Conservation (phyloP, 2,113 vertebrate genomes). For the Sturnus vulgaris region DNA sequence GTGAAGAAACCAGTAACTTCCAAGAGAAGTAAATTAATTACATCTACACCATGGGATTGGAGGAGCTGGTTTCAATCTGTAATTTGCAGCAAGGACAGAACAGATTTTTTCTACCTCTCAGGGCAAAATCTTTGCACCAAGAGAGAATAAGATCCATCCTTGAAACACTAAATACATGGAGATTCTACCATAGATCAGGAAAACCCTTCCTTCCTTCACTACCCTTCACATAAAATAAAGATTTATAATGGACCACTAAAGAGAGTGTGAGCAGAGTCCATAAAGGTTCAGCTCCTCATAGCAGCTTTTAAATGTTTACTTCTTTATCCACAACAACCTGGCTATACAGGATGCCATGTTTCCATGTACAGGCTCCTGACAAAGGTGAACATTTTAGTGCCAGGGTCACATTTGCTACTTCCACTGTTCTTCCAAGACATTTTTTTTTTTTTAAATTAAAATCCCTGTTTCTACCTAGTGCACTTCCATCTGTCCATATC, state of each 20-base stretch:
- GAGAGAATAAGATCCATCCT: not conserved
- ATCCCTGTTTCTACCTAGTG: not conserved
- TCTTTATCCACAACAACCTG: not conserved
- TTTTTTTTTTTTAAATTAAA: not conserved
- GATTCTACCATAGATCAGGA: not conserved
- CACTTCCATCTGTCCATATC: not conserved
- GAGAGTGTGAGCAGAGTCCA: not conserved
- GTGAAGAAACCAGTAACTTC: not conserved
- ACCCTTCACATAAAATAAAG: not conserved
- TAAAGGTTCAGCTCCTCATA: not conserved
- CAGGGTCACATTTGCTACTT: not conserved
- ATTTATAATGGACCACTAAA: not conserved
- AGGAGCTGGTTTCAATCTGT: not conserved
- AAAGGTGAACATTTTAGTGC: not conserved
- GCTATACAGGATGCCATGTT: not conserved
- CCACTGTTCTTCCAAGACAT: not conserved
- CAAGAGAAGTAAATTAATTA: not conserved
- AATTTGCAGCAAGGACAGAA: not conserved
- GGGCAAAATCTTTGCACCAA: not conserved
- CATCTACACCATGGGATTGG: not conserved
- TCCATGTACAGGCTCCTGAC: not conserved
- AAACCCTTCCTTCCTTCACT: not conserved
- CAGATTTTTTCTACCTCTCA: not conserved
- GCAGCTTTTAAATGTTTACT: not conserved
- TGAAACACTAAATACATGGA: not conserved